Percentiles rank a stretch among this genome's conserved stretches.
Conservation (phyloP, 1,140 invertebrate species). For the Diploscapter pachys region DNA sequence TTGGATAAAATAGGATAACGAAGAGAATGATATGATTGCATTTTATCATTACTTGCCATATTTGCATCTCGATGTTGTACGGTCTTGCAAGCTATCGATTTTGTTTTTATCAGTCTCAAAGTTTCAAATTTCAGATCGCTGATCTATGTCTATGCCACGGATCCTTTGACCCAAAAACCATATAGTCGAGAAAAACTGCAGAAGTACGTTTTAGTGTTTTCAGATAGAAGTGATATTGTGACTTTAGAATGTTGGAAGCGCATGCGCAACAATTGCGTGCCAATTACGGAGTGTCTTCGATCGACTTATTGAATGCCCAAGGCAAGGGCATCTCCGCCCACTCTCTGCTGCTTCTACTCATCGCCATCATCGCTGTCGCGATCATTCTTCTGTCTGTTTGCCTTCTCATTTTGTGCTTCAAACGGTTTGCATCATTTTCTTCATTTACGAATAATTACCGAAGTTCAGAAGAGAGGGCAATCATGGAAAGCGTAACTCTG, state of each 20-base stretch:
- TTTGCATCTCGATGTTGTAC: too few species aligned
- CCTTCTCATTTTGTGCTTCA: slow-evolving; percentile 39
- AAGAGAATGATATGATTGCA: too few species aligned
- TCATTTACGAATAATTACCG: neutral
- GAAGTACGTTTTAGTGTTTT: neutral
- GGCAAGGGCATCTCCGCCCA: slow-evolving; percentile 1
- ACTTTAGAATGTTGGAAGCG: slow-evolving; percentile 14
- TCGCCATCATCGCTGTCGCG: slow-evolving; percentile 26
- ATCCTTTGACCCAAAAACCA: slow-evolving; percentile 41
- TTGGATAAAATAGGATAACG: too few species aligned
- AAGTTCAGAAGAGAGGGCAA: slow-evolving; percentile 25
- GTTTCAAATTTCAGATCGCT: slow-evolving; percentile 5
- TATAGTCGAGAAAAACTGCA: slow-evolving; percentile 19
- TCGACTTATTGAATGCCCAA: too few species aligned
- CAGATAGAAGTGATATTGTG: neutral
- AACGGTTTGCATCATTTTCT: slow-evolving; percentile 29
- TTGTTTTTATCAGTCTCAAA: too few species aligned
- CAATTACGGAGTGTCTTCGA: too few species aligned
- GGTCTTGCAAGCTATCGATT: too few species aligned
- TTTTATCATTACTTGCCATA: too few species aligned
- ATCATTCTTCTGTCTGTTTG: slow-evolving; percentile 29
- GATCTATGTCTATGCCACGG: slow-evolving; percentile 47
- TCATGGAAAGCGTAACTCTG: slow-evolving; percentile 33
- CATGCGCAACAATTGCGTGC: slow-evolving; percentile 10
- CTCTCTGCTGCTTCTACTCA: slow-evolving; percentile 22